Base-by-base conservation (phyloP, 2,797 vertebrate genomes). In the Xiphophorus birchmanni region DNA sequence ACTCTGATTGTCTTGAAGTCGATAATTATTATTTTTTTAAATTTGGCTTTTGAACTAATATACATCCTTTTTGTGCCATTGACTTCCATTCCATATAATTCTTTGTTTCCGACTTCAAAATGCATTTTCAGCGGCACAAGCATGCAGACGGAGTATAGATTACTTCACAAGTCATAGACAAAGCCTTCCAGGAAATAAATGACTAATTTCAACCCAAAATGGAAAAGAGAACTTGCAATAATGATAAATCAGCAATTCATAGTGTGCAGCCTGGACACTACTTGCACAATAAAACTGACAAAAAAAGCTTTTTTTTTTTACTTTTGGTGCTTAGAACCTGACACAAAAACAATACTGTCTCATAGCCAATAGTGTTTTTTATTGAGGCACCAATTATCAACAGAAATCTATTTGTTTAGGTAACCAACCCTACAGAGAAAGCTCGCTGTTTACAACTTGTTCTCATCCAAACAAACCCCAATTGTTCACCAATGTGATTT, bases 341-440 rank as follows among this genome's bases (percentile, higher is more conserved):
- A 83, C 35, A 91, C 87, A 93, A 93, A 83, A 87, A 83, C 73
- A 40, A 42, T 63, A 80, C 71, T 93, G 90, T 92, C 52, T 69
- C 40, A 42, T 23, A 44, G 23, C 67, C 56, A 60, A 54, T 78
- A 26, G 75, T 73, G 82, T 79, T 76, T 84, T 50, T 83, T 63
- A 73, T 67, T 7, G 9, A 87, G 29, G 84, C 74, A 75, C 88
- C 88, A 94, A 92, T 95, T 93, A 94, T 26, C 82, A 84, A 77
- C 75, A 47, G 40, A 67, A 23, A 71, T 13, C 23, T 15, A 6
- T 29, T n/a, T 29, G 26, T 45, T 23, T 45, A 44, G 12, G 23
- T 71, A 8, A 71, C 13, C 17, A 45, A 71, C 23, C 67, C 42
- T 45, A 11, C 23, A 45, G 23, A n/a, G 42, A n/a, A n/a, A 45